Evolutionary conservation across 1,140 invertebrate species (phyloP), one percentile per base, ranked within the genome.

Genomic region (Littorina saxatilis): DNA sequence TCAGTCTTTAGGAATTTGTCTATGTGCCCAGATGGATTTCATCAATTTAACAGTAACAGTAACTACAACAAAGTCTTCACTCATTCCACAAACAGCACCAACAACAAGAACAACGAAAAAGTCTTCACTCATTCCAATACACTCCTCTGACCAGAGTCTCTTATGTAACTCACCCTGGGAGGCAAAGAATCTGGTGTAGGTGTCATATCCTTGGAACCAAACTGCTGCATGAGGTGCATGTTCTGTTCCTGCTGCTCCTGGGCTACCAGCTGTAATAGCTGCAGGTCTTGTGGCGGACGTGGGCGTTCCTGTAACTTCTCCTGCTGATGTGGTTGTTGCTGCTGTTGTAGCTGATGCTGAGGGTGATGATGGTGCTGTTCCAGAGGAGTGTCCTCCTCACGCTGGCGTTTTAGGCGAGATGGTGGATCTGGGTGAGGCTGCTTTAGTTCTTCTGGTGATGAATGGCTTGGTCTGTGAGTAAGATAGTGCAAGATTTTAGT

Each of bases 261-360:
- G 11, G 15, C 39, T 73, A n/a, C 9, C 29, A 35, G 23, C 27
- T 79, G 63, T 70, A 32, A n/a, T 39, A n/a, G 17, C 35, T 37
- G 68, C 13, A 23, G 29, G 9, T 37, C 40, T 15, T 52, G 79
- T 3, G 66, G 20, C 50, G 32, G 39, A 20, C 23, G 68, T n/a
- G 52, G 68, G 37, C 37, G 23, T 39, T 55, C 27, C 9, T 52
- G 35, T 68, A 35, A 13, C 29, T 37, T 39, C 13, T 47, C 39
- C 55, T 79, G 5, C 13, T 47, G 58, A 78, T 78, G 1, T 9
- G 27, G 52, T 58, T 63, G 40, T 4, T 50, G n/a, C 35, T 37
- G n/a, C 17, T 43, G n/a, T 23, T 68, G 61, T 13, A 32, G 39
- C 20, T 35, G 27, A 83, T 88, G 66, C 87, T 88, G 47, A 85